These are phyloP conservation scores for Pseudococcus viburni DNA, from an alignment of 2,888 invertebrate species.

Conservation along the genomic window DNA sequence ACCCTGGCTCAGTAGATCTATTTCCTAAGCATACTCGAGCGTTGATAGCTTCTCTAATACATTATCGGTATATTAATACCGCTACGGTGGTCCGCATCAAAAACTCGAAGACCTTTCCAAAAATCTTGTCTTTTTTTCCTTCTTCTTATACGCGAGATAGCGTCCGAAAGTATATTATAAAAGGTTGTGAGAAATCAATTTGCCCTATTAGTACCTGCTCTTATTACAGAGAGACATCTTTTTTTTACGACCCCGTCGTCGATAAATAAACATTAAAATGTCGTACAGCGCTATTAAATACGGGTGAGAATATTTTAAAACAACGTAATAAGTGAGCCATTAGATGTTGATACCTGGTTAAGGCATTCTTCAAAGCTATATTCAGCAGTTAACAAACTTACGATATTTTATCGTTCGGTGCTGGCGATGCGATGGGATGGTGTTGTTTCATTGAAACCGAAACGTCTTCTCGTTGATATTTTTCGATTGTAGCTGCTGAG, in stretches of 20 bases:
- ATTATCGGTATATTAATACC: constrained; percentile 59
- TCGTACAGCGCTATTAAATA: constrained; percentile 65
- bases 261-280: constrained; percentile 66
- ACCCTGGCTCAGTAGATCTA: constrained; percentile 19
- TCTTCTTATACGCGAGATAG: constrained; percentile 16
- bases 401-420: constrained; percentile 55
- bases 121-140: constrained; percentile 48
- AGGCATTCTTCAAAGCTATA: constrained; percentile 51
- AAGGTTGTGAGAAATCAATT: constrained; percentile 67
- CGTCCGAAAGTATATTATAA: constrained; percentile 53
- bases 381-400: constrained; percentile 58
- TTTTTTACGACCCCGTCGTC: constrained; percentile 65
- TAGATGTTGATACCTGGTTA: constrained; percentile 64
- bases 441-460: not conserved
- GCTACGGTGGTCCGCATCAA: constrained; percentile 63
- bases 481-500: not conserved
- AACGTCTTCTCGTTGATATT: not conserved
- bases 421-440: not conserved
- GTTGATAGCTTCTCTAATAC: constrained; percentile 61
- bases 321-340: constrained; percentile 64
- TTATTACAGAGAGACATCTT: constrained; percentile 63
- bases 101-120: constrained; percentile 62
- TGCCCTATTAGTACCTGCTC: constrained; percentile 66
- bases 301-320: constrained; percentile 65
- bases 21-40: constrained; percentile 30